These are phyloP conservation scores for Tenthredo scrophulariae DNA, from an alignment of 2,888 invertebrate genomes.

Conservation along the genomic window DNA sequence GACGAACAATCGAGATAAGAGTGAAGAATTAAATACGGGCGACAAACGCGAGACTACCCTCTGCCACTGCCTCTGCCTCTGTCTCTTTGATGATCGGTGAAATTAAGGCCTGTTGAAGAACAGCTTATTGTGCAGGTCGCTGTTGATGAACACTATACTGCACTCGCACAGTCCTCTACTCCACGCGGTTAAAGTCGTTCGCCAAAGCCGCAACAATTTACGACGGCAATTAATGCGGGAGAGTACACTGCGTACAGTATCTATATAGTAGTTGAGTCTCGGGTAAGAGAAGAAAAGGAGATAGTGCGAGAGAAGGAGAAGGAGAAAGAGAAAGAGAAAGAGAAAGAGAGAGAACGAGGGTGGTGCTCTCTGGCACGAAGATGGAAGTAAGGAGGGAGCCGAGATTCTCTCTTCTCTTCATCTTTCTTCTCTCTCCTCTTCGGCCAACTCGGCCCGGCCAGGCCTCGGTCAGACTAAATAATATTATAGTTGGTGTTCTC, in stretches of 20 bases:
- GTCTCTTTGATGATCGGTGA: background rate
- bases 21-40: background rate
- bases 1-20: background rate
- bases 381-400: conserved; percentile 53
- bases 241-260: conserved; percentile 73
- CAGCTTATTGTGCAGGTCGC: conserved; percentile 1
- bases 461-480: conserved; percentile 76
- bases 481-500: conserved; percentile 79
- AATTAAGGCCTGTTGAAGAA: background rate
- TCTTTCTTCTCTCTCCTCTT: conserved; percentile 36
- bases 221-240: conserved; percentile 78
- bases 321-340: conserved; percentile 58
- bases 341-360: conserved; percentile 53
- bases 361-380: conserved; percentile 58
- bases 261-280: conserved; percentile 58
- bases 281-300: conserved; percentile 54
- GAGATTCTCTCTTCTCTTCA: conserved; percentile 7
- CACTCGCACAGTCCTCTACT: background rate
- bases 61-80: background rate
- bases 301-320: conserved; percentile 59
- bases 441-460: conserved; percentile 48
- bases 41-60: background rate
- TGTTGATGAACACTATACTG: background rate
- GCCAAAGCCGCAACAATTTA: conserved; percentile 74
- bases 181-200: conserved; percentile 40